A percentile compares a stretch with the other conserved stretches of the same genome.
Conservation (phyloP, 2,888 invertebrate genomes). For the Andricus curvator region DNA sequence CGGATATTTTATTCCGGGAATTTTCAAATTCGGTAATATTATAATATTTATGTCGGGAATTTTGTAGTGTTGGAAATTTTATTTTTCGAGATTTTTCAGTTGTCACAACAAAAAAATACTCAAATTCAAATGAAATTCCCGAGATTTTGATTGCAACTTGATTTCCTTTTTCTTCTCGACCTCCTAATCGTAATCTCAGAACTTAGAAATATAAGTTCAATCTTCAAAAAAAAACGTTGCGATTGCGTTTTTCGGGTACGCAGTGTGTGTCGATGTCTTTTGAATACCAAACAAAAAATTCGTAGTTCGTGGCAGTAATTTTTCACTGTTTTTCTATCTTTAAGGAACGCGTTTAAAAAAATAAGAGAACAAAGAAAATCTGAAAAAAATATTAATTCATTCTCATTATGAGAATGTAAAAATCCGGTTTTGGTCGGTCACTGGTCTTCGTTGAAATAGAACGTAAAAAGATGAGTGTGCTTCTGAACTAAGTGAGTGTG, state of each 20-base stretch:
- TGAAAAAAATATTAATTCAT: neutral
- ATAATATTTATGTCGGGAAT: no score
- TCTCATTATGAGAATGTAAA: no score
- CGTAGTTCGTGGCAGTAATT: constrained; percentile 34
- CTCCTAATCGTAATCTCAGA: neutral
- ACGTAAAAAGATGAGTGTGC: constrained; percentile 13
- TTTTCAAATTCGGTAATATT: no score
- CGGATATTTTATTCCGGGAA: no score
- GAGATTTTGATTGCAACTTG: neutral
- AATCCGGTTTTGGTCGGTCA: neutral
- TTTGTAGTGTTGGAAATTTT: no score
- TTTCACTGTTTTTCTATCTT: constrained; percentile 37
- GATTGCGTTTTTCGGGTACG: constrained; percentile 36
- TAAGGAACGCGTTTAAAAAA: constrained; percentile 24
- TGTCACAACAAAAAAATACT: no score
- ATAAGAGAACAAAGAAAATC: neutral
- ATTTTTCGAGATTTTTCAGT: no score
- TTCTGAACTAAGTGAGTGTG: constrained; percentile 24
- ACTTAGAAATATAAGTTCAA: neutral
- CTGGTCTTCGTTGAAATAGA: constrained; percentile 18
- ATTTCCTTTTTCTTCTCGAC: neutral
- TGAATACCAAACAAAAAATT: constrained; percentile 35
- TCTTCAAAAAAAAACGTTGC: constrained; percentile 10
- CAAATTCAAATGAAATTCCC: neutral
- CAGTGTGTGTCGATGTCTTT: constrained; percentile 31